Conservation (phyloP, 2,888 invertebrate species). For the Pachliopta kotzebuea region DNA sequence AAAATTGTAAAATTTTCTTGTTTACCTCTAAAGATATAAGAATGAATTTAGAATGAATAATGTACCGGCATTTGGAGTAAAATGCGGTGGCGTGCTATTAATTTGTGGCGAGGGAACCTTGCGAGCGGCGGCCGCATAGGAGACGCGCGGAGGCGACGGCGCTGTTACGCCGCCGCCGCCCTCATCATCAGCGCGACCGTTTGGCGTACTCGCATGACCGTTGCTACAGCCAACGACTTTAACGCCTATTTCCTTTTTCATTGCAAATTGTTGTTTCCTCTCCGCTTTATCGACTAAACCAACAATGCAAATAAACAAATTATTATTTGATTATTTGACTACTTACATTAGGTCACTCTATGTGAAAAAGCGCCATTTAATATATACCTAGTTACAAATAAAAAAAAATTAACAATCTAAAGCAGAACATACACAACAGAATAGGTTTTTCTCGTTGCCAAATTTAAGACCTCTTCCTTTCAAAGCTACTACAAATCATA, state of each 20-base stretch:
- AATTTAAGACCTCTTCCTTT: too few species aligned
- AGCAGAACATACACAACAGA: not conserved
- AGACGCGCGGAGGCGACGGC: conserved; percentile 51
- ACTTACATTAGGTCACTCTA: not conserved
- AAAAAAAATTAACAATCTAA: not conserved
- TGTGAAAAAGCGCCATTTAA: not conserved
- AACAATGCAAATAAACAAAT: conserved; percentile 42
- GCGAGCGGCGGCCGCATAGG: conserved; percentile 50
- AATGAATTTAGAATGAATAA: conserved; percentile 25
- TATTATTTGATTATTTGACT: conserved; percentile 29
- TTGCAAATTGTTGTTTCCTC: conserved; percentile 56
- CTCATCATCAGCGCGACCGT: conserved; percentile 72
- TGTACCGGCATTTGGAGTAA: conserved; percentile 62
- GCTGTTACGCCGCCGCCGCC: conserved; percentile 62
- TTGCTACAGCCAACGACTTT: conserved; percentile 63
- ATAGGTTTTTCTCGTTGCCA: not conserved
- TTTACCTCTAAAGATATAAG: conserved; percentile 21
- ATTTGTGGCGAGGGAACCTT: conserved; percentile 67
- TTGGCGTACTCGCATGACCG: conserved; percentile 67
- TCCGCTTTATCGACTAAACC: conserved; percentile 62
- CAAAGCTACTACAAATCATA: not conserved
- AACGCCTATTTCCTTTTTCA: conserved; percentile 61
- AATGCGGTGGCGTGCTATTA: conserved; percentile 57
- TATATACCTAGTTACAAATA: not conserved
- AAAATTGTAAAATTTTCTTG: not conserved